These are phyloP conservation scores for Xestobium rufovillosum DNA, from an alignment of 2,888 invertebrate genomes.

Conservation along the genomic window DNA sequence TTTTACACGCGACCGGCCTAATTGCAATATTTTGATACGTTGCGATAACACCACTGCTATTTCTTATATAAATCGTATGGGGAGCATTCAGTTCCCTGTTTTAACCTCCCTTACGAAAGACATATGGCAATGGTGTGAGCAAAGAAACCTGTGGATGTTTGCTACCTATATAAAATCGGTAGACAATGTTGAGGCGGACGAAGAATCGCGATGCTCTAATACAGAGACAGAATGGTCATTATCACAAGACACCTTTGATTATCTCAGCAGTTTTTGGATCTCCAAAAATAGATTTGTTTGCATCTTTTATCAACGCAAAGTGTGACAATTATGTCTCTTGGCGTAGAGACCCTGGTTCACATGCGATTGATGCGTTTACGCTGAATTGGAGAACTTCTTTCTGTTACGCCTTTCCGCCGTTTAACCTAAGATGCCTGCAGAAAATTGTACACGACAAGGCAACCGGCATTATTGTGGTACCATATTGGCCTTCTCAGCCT, in stretches of 20 bases:
- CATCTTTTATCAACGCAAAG: constrained; percentile 13
- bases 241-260: constrained; percentile 8
- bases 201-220: constrained; percentile 6
- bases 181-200: not conserved
- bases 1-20: constrained; percentile 15
- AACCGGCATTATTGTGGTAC: constrained; percentile 24
- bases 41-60: constrained; percentile 23
- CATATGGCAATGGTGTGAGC: constrained; percentile 21
- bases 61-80: constrained; percentile 21
- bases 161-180: constrained; percentile 3
- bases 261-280: constrained; percentile 11
- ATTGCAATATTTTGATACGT: constrained; percentile 16
- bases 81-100: constrained; percentile 17
- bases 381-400: constrained; percentile 9
- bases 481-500: constrained; percentile 4
- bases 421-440: not conserved
- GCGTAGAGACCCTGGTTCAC: constrained; percentile 10
- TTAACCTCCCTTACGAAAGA: constrained; percentile 19
- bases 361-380: constrained; percentile 13
- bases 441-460: constrained; percentile 19
- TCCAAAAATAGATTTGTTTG: constrained; percentile 12
- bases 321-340: constrained; percentile 11
- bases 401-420: constrained; percentile 17
- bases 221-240: constrained; percentile 14
- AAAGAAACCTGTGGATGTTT: not conserved